These are phyloP conservation scores for Hyperoplus lanceolatus DNA, from an alignment of 2,797 vertebrate genomes.

Conservation along the genomic window DNA sequence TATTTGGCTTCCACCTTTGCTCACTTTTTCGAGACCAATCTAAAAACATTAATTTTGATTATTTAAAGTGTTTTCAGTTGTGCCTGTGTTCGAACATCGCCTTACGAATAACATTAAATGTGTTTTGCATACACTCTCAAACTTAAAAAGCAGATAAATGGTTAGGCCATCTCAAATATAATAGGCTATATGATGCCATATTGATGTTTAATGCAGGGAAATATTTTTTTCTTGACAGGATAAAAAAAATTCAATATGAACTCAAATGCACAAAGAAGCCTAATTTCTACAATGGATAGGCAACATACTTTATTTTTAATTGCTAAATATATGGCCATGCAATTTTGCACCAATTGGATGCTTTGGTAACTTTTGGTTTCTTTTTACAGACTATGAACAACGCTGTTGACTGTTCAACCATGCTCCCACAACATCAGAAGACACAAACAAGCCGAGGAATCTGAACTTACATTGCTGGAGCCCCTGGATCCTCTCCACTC, in stretches of 20 bases:
- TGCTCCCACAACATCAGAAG: conserved; percentile 17
- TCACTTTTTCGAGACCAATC: background rate
- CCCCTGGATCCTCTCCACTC: conserved; percentile 59
- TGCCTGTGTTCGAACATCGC: background rate
- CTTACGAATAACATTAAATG: background rate
- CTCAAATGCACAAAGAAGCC: too few species aligned
- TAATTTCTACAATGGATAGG: too few species aligned
- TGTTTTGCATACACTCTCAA: too few species aligned
- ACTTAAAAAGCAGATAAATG: background rate
- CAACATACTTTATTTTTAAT: background rate
- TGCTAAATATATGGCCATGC: background rate
- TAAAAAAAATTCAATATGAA: background rate
- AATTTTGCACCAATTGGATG: background rate
- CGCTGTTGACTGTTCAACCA: background rate
- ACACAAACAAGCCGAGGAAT: conserved; percentile 47
- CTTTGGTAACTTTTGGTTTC: background rate
- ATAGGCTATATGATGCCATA: background rate
- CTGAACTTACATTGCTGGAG: conserved; percentile 63
- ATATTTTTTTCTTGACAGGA: too few species aligned
- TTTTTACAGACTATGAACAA: background rate
- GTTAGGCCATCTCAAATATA: background rate
- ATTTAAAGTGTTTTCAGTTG: background rate
- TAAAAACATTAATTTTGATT: background rate
- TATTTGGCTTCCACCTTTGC: too few species aligned
- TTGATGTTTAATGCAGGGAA: too few species aligned